phyloP scores from a whole-genome alignment of 2,113 vertebrate species.

The Apus apus region DNA sequence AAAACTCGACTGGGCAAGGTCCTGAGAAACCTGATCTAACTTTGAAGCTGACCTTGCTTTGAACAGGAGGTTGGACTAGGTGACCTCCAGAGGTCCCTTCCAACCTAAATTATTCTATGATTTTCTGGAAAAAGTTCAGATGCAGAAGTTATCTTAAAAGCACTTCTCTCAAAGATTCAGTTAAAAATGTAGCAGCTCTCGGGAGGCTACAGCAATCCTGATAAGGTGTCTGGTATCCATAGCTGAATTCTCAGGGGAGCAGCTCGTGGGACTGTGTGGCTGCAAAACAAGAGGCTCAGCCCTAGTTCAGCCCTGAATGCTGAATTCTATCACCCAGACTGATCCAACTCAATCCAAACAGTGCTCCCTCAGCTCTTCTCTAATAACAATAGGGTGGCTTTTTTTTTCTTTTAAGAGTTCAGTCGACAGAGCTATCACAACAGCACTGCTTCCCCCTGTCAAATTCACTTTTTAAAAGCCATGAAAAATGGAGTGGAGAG shows the following conservation, averaged over 20 bases:
- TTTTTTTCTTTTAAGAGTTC: slow-evolving; percentile 16
- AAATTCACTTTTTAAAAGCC: slow-evolving; percentile 44
- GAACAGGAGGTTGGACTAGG: not conserved
- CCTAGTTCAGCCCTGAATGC: not conserved
- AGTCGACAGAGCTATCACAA: slow-evolving; percentile 37
- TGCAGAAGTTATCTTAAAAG: not conserved
- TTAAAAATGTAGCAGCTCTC: not conserved
- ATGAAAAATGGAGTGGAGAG: not conserved
- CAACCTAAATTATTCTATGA: not conserved
- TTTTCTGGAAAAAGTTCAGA: slow-evolving; percentile 8
- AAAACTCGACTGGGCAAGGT: not conserved
- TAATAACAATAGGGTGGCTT: not conserved
- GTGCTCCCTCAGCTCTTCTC: slow-evolving; percentile 58
- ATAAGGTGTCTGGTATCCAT: not conserved
- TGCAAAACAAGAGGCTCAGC: slow-evolving; percentile 24
- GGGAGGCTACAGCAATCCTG: not conserved
- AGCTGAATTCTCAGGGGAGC: not conserved
- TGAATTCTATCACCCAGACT: slow-evolving; percentile 34
- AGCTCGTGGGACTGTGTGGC: not conserved
- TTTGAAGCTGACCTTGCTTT: slow-evolving; percentile 8
- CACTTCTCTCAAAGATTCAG: not conserved
- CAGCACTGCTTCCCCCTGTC: slow-evolving; percentile 27
- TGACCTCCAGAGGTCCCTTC: not conserved
- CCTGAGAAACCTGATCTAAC: not conserved
- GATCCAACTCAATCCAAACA: slow-evolving; percentile 59